These are phyloP conservation scores for Mesoclemmys tuberculata DNA, from an alignment of 2,113 vertebrate genomes.

Conservation along the genomic window DNA sequence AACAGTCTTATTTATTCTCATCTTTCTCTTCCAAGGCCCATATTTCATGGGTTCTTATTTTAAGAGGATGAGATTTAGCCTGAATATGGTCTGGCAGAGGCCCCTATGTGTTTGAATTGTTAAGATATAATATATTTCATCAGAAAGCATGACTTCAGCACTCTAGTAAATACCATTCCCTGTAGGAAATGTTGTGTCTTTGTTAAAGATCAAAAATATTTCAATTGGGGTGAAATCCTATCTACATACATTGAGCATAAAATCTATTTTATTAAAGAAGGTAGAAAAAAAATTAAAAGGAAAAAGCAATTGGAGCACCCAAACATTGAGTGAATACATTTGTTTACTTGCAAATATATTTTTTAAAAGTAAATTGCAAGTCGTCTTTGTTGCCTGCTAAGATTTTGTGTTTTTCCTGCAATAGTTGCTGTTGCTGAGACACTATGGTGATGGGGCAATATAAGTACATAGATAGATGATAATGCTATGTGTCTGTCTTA, in stretches of 20 bases:
- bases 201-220: too few relatives aligned
- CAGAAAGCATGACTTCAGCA: too few relatives aligned
- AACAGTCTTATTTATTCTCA: too few relatives aligned
- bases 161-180: too few relatives aligned
- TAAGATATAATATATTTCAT: too few relatives aligned
- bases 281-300: not conserved
- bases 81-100: too few relatives aligned
- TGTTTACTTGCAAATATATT: not conserved
- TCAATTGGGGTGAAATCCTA: too few relatives aligned
- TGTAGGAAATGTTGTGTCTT: too few relatives aligned
- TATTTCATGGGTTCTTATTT: too few relatives aligned
- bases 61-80: too few relatives aligned
- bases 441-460: not conserved
- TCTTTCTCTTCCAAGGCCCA: too few relatives aligned
- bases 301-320: not conserved
- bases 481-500: not conserved
- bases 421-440: not conserved
- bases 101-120: too few relatives aligned
- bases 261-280: not conserved
- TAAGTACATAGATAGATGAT: not conserved
- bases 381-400: not conserved
- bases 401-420: slow-evolving; percentile 15
- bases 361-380: slow-evolving; percentile 2
- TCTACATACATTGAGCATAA: not conserved
- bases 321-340: not conserved